Evolutionary conservation across 1,140 invertebrate genomes (phyloP).

Genomic region (Orchestia grillus): DNA sequence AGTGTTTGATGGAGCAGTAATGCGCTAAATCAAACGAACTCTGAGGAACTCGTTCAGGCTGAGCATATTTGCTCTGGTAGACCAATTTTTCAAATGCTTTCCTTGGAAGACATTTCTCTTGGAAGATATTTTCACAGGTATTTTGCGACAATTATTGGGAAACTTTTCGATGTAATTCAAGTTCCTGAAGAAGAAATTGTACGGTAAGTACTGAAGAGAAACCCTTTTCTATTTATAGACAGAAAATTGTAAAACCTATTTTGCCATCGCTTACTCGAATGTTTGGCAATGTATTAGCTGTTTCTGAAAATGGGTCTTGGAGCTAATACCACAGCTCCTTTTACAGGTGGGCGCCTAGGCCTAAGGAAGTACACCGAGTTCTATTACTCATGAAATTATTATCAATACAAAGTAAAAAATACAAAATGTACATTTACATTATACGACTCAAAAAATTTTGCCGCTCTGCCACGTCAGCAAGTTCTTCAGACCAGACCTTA

Average conservation of each 20-base stretch:
- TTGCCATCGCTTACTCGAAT: too few species aligned
- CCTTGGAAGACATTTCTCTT: background rate
- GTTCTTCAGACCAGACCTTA: background rate
- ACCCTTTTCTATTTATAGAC: too few species aligned
- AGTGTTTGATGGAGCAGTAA: background rate
- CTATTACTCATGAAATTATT: too few species aligned
- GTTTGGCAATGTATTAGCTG: too few species aligned
- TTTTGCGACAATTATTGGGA: background rate
- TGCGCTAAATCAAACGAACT: background rate
- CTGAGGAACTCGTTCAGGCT: background rate
- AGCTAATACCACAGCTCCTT: too few species aligned
- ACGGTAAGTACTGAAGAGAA: background rate
- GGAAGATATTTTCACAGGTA: background rate
- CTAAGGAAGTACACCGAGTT: too few species aligned
- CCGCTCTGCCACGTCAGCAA: background rate
- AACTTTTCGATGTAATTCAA: background rate
- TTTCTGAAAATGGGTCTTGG: too few species aligned
- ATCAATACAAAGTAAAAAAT: too few species aligned
- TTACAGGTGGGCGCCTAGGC: too few species aligned
- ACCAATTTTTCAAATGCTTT: background rate
- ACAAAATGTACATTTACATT: too few species aligned
- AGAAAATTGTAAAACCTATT: too few species aligned
- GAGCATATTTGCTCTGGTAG: background rate
- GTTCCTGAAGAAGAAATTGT: background rate
- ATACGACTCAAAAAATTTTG: too few species aligned